Percentiles rank a stretch among this genome's conserved stretches.
phyloP scores from a whole-genome alignment of 92 coral and sea anemone genomes.

The Galaxea fascicularis region DNA sequence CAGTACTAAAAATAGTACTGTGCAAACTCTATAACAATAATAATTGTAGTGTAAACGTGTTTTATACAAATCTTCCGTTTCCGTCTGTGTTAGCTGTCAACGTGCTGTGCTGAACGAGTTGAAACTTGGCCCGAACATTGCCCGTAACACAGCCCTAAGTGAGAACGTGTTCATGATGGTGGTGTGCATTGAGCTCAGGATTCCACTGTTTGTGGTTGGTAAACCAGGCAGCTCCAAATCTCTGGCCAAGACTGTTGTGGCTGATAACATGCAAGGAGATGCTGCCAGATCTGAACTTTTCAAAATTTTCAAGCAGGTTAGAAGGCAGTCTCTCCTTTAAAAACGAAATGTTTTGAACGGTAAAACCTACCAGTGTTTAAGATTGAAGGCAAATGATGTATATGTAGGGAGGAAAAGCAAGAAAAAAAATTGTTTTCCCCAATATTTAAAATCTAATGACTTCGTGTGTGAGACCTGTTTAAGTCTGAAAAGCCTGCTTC shows the following conservation, averaged over 20 bases:
- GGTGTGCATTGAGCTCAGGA: constrained; percentile 84
- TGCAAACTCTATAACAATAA: too few relatives aligned
- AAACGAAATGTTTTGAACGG: not conserved
- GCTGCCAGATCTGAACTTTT: constrained; percentile 67
- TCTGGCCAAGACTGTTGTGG: constrained; percentile 78
- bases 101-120: constrained; percentile 70
- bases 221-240: constrained; percentile 86
- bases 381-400: too few relatives aligned
- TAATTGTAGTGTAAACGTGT: not conserved
- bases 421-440: too few relatives aligned
- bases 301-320: constrained; percentile 74
- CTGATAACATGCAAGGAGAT: constrained; percentile 80
- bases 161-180: constrained; percentile 93
- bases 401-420: too few relatives aligned
- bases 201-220: constrained; percentile 88
- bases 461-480: too few relatives aligned
- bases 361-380: too few relatives aligned
- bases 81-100: constrained; percentile 65
- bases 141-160: constrained; percentile 81
- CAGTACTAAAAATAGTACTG: too few relatives aligned
- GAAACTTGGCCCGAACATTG: constrained; percentile 81
- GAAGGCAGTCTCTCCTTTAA: not conserved
- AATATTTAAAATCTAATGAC: too few relatives aligned
- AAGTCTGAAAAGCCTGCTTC: too few relatives aligned
- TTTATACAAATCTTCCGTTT: not conserved